Conservation (phyloP, 2,888 invertebrate species). For the Thymelicus lineola region DNA sequence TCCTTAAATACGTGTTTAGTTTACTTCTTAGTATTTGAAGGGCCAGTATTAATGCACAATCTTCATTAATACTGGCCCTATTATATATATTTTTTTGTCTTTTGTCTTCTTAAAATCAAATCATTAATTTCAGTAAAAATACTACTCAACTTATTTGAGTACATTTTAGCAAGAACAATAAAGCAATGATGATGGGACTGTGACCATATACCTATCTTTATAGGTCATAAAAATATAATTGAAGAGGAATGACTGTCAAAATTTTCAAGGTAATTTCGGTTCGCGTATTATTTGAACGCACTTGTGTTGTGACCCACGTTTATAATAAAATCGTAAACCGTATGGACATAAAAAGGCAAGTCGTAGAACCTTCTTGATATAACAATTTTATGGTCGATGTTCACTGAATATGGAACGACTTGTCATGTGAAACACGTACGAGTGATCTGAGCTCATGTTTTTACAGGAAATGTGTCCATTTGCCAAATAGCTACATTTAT, state of each 20-base stretch:
- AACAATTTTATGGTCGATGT: conserved; percentile 7
- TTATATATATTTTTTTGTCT: too few species aligned
- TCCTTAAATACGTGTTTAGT: too few species aligned
- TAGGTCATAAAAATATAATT: not conserved
- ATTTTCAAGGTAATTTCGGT: not conserved
- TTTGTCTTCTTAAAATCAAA: too few species aligned
- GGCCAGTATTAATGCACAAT: too few species aligned
- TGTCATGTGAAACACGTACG: not conserved
- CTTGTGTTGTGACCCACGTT: not conserved
- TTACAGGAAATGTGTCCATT: conserved; percentile 1
- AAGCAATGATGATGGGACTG: too few species aligned
- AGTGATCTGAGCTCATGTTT: conserved; percentile 1
- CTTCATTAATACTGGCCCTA: too few species aligned
- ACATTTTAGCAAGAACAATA: too few species aligned
- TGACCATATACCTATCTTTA: too few species aligned
- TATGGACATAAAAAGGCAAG: not conserved
- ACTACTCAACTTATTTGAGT: too few species aligned
- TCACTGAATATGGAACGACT: not conserved
- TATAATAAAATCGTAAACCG: not conserved
- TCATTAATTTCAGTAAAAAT: too few species aligned
- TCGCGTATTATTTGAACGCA: too few species aligned
- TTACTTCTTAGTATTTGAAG: too few species aligned
- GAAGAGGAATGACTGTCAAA: not conserved
- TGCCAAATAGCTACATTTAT: not conserved
- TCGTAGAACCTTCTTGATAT: not conserved